Conservation (phyloP, 2,113 vertebrate genomes). For the Bos indicus region DNA sequence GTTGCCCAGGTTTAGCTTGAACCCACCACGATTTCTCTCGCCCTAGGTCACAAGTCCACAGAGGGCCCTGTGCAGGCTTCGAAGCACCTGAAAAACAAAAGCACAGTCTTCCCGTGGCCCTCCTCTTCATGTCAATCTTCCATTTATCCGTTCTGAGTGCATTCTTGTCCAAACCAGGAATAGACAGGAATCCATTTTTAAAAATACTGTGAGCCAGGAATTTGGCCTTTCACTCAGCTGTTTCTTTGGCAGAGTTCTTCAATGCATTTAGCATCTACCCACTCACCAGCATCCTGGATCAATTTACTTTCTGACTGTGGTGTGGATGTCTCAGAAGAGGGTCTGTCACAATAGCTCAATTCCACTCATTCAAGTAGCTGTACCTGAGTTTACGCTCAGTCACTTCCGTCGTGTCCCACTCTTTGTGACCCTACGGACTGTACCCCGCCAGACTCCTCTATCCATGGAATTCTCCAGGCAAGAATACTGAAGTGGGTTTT, state of each 20-base stretch:
- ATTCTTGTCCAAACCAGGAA: not conserved
- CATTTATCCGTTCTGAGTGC: not conserved
- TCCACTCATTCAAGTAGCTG: not conserved
- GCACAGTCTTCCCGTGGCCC: not conserved
- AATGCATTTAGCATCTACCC: not conserved
- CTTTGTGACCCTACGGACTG: not conserved
- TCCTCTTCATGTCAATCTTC: not conserved
- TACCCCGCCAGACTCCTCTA: not conserved
- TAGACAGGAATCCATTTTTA: not conserved
- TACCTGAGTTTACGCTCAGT: not conserved
- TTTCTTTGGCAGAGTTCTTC: slow-evolving; percentile 35
- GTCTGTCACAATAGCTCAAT: not conserved
- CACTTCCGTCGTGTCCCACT: not conserved
- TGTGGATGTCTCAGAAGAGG: not conserved
- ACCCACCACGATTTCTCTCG: not conserved
- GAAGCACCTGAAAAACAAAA: not conserved
- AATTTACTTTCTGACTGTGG: not conserved
- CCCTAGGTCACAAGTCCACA: not conserved
- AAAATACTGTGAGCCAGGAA: not conserved
- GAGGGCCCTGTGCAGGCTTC: not conserved
- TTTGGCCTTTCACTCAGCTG: slow-evolving; percentile 20
- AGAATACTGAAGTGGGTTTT: not conserved
- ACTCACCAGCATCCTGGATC: not conserved
- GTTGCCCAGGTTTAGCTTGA: not conserved
- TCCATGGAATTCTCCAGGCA: not conserved